Conservation (phyloP, 2,797 vertebrate species). For the Platyrinchus mystaceus region DNA sequence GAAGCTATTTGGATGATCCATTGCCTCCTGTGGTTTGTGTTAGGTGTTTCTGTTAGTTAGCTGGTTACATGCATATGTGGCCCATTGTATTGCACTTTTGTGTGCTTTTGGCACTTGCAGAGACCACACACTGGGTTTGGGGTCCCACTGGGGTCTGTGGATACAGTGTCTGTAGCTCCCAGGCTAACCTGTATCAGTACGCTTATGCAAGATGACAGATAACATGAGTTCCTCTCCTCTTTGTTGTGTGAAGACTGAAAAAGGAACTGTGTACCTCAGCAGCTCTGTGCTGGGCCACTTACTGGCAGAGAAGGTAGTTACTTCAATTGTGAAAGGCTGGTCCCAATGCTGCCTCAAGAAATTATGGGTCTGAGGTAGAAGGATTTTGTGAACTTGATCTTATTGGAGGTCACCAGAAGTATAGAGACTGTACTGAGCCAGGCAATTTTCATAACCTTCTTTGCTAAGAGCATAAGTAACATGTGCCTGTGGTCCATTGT, state of each 20-base stretch:
- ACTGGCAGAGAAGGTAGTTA: neutral
- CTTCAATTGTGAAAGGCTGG: neutral
- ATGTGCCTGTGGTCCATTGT: fast-evolving
- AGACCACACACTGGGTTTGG: neutral
- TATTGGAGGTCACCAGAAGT: neutral
- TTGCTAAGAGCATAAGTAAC: neutral
- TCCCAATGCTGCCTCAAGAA: neutral
- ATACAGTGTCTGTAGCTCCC: neutral
- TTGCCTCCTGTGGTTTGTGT: neutral
- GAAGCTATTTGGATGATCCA: neutral
- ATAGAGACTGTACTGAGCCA: neutral
- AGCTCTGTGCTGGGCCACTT: neutral
- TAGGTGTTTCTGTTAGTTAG: neutral
- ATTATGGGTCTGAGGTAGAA: neutral
- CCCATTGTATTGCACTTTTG: neutral
- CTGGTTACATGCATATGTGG: fast-evolving
- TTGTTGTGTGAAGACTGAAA: neutral
- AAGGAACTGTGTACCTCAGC: neutral
- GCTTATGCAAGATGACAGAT: neutral
- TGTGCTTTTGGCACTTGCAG: neutral
- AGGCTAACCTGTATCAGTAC: fast-evolving
- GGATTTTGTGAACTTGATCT: neutral
- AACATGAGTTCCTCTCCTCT: neutral
- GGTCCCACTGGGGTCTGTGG: neutral
- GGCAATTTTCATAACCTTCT: neutral